Evolutionary conservation across 2,113 vertebrate species (phyloP).

Genomic region (Pandion haliaetus): DNA sequence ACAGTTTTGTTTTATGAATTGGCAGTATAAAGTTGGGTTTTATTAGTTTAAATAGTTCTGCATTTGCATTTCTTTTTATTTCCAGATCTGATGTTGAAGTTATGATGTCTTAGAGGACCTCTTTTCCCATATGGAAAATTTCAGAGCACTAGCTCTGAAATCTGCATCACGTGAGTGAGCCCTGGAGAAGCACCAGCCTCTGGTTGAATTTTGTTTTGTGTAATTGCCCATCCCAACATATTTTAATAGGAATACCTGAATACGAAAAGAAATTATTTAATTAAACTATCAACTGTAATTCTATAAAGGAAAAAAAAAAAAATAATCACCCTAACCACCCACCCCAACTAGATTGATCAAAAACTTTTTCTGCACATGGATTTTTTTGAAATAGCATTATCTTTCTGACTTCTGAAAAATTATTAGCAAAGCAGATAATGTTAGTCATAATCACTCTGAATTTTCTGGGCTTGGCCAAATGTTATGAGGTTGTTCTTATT

Average conservation of each 20-base stretch:
- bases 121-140: background rate
- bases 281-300: background rate
- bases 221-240: background rate
- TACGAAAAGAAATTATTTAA: background rate
- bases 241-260: background rate
- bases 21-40: too few relatives aligned
- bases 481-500: background rate
- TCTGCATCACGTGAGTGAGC: accelerated
- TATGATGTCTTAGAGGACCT: background rate
- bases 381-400: background rate
- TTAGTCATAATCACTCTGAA: background rate
- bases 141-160: background rate
- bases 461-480: background rate
- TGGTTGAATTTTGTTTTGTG: background rate
- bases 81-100: background rate
- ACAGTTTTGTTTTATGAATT: background rate
- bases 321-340: background rate
- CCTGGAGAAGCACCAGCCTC: background rate
- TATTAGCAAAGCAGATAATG: background rate
- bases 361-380: accelerated
- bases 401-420: background rate
- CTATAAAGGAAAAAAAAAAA: background rate
- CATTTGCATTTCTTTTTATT: background rate
- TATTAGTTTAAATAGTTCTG: background rate
- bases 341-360: accelerated